Evolutionary conservation across 2,797 vertebrate species (phyloP).

Genomic region (Tokudaia tokunoshimensis): DNA sequence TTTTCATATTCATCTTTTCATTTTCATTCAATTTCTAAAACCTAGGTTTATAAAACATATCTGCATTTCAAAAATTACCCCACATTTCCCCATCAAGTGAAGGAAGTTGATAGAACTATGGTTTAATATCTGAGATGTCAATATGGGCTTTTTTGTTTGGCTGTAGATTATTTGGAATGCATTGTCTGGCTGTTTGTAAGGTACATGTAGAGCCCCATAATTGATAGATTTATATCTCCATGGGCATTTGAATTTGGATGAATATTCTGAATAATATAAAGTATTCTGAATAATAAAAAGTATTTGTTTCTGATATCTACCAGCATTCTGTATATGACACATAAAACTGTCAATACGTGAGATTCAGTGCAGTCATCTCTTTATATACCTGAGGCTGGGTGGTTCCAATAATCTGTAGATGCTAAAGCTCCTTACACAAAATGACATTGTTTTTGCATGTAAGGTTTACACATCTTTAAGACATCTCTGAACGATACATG

Average conservation of each 20-base stretch:
- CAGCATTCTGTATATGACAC: background rate
- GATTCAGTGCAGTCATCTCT: background rate
- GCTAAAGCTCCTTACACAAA: too few relatives aligned
- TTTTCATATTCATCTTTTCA: background rate
- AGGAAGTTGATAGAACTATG: background rate
- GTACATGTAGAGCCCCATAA: background rate
- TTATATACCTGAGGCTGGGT: background rate
- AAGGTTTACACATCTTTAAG: background rate
- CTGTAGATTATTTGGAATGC: background rate
- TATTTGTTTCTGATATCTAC: background rate
- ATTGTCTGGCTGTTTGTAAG: background rate
- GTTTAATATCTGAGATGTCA: background rate
- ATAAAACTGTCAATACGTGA: background rate
- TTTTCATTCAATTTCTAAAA: background rate
- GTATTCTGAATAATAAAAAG: too few relatives aligned
- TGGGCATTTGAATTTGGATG: background rate
- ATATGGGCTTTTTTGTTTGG: background rate
- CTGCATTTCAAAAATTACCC: background rate
- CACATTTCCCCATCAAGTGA: background rate
- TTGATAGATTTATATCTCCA: background rate
- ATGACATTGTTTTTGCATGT: background rate
- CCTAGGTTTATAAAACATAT: background rate
- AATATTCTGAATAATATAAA: background rate
- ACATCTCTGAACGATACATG: background rate
- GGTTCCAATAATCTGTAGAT: background rate